Base-by-base conservation (phyloP, 2,888 invertebrate genomes). In the Brachyptera putata region DNA sequence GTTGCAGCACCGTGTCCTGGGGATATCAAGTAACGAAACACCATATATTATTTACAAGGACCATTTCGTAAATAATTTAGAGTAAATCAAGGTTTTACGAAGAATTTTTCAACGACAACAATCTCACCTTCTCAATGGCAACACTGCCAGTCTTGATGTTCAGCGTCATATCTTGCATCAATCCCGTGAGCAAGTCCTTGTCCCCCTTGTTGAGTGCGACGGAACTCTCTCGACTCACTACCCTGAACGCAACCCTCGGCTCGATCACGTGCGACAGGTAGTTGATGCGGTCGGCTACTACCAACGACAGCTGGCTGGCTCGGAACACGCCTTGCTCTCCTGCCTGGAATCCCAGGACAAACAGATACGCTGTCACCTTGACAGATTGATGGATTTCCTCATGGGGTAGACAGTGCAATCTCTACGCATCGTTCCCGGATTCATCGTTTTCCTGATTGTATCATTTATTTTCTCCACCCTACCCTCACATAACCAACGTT, bases 121-220 rank as follows among this genome's bases (percentile, higher is more conserved):
- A n/a, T n/a, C n/a, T n/a, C 30, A 87, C 87, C 69, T 85, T 75
- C 48, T 83, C 80, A 70, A 93, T 84, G 63, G 79, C 79, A 61
- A 85, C 84, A 74, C 91, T 92, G 1, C 93, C 93, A 64, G 89
- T 87, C 0, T 84, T 83, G 14, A 94, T 81, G 41, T 85, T 82
- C 57, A 94, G 70, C 66, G 85, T 83, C 76, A 93, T 84, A 18
- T 83, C 80, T 73, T 93, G 92, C 67, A 87, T 84, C 64, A 92
- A 79, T 0, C 93, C 93, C 0, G 91, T 90, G 4, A 94, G 79
- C 48, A 94, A 76, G 68, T 91, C 88, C 64, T 86, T 85, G 48
- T 80, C 73, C 68, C 71, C 77, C 76, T 70, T 84, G 72, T 67
- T 83, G 68, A 68, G 77, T 73, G 61, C 58, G 1, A 65, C 64